phyloP scores from a whole-genome alignment of 1,140 invertebrate species.

The Zaprionus taronus region DNA sequence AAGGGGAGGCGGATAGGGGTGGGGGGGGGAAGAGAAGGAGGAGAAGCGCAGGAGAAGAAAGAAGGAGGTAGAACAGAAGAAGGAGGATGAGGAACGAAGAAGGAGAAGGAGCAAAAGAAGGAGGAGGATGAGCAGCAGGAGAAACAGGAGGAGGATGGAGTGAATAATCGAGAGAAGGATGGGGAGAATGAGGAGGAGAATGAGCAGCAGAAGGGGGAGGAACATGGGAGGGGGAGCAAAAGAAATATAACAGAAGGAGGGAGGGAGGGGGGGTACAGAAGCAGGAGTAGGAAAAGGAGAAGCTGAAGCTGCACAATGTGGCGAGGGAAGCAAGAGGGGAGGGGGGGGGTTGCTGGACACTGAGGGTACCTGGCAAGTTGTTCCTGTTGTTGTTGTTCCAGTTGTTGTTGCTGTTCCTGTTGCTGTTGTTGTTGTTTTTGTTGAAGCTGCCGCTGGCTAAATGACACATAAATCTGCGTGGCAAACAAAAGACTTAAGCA shows the following conservation, averaged over 20 bases:
- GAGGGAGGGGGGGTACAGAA: background rate
- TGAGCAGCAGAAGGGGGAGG: background rate
- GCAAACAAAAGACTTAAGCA: conserved; percentile 80
- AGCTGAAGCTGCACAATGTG: background rate
- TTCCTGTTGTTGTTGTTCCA: background rate
- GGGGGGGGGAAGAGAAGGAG: too few species aligned
- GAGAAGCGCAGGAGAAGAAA: background rate
- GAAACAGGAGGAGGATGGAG: background rate
- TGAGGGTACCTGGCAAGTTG: background rate
- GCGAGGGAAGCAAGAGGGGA: background rate
- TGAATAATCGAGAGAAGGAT: background rate
- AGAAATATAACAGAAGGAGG: background rate
- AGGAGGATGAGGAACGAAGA: background rate
- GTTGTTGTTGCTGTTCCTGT: background rate
- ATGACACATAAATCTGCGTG: conserved; percentile 81
- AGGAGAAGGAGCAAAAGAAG: background rate
- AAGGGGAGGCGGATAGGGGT: background rate
- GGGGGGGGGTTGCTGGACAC: background rate
- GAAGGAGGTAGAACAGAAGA: too few species aligned
- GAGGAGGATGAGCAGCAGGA: background rate
- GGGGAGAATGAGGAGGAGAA: background rate
- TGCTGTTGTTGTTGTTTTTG: background rate
- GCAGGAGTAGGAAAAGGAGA: background rate
- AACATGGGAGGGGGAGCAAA: background rate
- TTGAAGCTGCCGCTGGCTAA: conserved; percentile 34